Conservation (phyloP, 1,140 invertebrate genomes). For the Drosophila oshimai region DNA sequence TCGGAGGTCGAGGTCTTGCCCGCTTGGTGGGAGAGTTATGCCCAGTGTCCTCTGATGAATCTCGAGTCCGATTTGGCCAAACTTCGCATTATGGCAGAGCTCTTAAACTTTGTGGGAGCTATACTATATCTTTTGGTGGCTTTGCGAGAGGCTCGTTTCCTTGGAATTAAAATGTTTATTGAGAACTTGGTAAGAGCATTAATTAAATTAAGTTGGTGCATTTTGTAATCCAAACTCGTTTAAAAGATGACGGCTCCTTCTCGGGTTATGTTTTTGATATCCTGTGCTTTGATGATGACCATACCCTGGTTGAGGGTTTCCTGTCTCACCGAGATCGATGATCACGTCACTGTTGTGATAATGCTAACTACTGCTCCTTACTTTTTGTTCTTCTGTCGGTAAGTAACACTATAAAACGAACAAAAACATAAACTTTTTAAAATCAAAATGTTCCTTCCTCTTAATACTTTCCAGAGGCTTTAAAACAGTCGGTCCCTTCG, state of each 20-base stretch:
- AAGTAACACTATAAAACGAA: background rate
- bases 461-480: conserved; percentile 89
- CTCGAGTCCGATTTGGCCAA: conserved; percentile 75
- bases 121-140: conserved; percentile 92
- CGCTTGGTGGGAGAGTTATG: conserved; percentile 81
- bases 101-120: conserved; percentile 89
- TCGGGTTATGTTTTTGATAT: conserved; percentile 96
- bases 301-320: conserved; percentile 92
- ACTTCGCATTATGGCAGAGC: conserved; percentile 87
- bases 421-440: background rate
- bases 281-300: conserved; percentile 92
- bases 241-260: conserved; percentile 93
- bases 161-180: conserved; percentile 94
- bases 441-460: background rate
- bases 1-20: conserved; percentile 63
- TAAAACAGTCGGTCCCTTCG: conserved; percentile 98
- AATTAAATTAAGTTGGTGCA: too few relatives aligned
- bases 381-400: conserved; percentile 99
- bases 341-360: conserved; percentile 95
- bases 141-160: conserved; percentile 90
- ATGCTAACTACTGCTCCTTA: conserved; percentile 98
- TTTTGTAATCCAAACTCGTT: too few relatives aligned
- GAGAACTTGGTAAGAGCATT: conserved; percentile 90
- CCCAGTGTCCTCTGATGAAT: conserved; percentile 81
- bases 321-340: conserved; percentile 94